These are phyloP conservation scores for Xenopus tropicalis DNA, from an alignment of 2,113 vertebrate genomes.

Conservation along the genomic window DNA sequence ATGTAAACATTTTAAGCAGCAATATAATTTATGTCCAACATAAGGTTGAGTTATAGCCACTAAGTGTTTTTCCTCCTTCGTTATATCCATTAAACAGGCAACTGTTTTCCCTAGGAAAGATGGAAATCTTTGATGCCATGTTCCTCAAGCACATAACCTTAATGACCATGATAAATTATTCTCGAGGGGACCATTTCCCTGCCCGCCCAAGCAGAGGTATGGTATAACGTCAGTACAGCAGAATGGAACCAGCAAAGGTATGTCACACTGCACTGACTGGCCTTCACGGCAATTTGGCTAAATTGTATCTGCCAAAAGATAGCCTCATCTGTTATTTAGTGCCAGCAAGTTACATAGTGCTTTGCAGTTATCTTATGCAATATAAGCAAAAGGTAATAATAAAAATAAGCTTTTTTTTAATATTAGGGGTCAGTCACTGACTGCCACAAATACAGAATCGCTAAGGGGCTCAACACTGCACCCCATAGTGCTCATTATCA, in stretches of 20 bases:
- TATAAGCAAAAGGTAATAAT: too few relatives aligned
- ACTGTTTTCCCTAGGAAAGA: slow-evolving; percentile 57
- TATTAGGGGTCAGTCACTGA: too few relatives aligned
- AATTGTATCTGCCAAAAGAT: too few relatives aligned
- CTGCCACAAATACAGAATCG: too few relatives aligned
- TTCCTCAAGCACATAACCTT: slow-evolving; percentile 63
- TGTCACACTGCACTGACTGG: slow-evolving; percentile 49
- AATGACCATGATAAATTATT: slow-evolving; percentile 67
- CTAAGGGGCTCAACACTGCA: too few relatives aligned
- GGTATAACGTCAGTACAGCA: slow-evolving; percentile 54
- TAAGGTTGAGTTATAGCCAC: slow-evolving; percentile 12
- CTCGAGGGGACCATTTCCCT: slow-evolving; percentile 61
- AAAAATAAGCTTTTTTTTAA: too few relatives aligned
- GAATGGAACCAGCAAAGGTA: slow-evolving; percentile 62
- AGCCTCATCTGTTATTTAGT: too few relatives aligned
- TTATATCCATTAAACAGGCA: slow-evolving; percentile 53
- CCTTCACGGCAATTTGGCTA: not conserved
- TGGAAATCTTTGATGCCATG: slow-evolving; percentile 69
- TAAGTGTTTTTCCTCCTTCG: slow-evolving; percentile 36
- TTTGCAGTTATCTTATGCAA: too few relatives aligned
- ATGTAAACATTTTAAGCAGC: slow-evolving; percentile 35
- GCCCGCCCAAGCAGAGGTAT: slow-evolving; percentile 60
- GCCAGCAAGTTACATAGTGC: too few relatives aligned
- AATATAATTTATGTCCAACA: slow-evolving; percentile 25
- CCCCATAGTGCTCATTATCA: too few relatives aligned